Conservation (phyloP, 2,113 vertebrate genomes). For the Clarias gariepinus region DNA sequence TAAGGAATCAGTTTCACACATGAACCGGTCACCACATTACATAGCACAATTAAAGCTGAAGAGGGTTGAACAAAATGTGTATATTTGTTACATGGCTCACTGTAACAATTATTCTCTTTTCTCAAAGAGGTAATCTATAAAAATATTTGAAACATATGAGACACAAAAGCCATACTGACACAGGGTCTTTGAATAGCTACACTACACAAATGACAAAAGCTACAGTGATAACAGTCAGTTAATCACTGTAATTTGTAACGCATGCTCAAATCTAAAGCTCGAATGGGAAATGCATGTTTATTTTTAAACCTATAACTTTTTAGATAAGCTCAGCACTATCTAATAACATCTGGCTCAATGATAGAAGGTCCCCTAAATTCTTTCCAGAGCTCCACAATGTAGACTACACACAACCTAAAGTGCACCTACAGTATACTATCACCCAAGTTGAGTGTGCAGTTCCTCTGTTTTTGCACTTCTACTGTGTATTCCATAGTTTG, state of each 20-base stretch:
- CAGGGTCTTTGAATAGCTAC: background rate
- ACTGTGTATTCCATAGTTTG: slow-evolving; percentile 6
- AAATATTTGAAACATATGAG: background rate
- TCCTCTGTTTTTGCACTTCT: slow-evolving; percentile 11
- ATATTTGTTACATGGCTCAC: background rate
- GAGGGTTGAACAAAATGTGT: too few relatives aligned
- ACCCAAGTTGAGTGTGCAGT: slow-evolving; percentile 15
- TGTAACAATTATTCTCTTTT: background rate
- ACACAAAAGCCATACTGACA: background rate
- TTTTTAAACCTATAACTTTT: background rate
- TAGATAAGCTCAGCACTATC: background rate
- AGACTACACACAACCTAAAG: slow-evolving; percentile 3
- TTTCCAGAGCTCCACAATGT: background rate
- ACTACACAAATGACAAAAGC: background rate
- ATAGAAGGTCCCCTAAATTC: background rate
- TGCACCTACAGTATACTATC: background rate
- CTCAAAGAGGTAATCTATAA: background rate
- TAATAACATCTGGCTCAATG: background rate
- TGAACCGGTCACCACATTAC: too few relatives aligned
- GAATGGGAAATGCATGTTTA: background rate
- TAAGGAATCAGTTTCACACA: too few relatives aligned
- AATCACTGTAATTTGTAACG: background rate
- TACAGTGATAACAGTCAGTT: slow-evolving; percentile 11
- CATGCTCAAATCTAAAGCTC: background rate
- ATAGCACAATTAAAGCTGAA: too few relatives aligned